These are phyloP conservation scores for Manis crassicaudata DNA, from an alignment of 2,797 vertebrate species.

Conservation along the genomic window DNA sequence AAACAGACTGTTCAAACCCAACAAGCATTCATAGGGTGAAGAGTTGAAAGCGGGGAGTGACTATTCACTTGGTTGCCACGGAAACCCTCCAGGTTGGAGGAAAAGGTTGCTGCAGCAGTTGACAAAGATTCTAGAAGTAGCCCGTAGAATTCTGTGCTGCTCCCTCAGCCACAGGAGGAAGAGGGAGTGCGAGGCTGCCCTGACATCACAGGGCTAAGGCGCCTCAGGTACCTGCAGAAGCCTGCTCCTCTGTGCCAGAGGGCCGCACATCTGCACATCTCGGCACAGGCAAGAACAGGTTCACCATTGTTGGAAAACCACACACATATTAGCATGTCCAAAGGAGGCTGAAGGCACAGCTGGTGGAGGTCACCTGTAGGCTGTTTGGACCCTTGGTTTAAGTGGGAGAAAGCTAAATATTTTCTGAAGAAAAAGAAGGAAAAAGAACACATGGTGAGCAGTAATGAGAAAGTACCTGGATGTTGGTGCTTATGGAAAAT, in stretches of 20 bases:
- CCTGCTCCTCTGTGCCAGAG: not conserved
- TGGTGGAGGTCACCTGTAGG: accelerated
- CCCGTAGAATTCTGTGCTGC: not conserved
- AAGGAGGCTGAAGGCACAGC: not conserved
- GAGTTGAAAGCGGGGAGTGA: constrained; percentile 35
- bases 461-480: not conserved
- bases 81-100: constrained; percentile 49
- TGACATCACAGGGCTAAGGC: not conserved
- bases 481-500: not conserved
- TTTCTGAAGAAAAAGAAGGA: not conserved
- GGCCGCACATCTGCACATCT: not conserved
- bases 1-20: constrained; percentile 64
- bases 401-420: not conserved
- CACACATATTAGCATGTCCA: not conserved
- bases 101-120: not conserved
- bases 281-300: not conserved
- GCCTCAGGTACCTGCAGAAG: no score
- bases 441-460: not conserved
- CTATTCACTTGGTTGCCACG: constrained; percentile 64
- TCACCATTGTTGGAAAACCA: accelerated
- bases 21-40: constrained; percentile 58
- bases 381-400: not conserved
- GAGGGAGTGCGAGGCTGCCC: not conserved
- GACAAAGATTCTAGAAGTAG: not conserved
- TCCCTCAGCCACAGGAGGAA: not conserved